Conservation (phyloP, 1,140 invertebrate genomes). For the Bombus terrestris region DNA sequence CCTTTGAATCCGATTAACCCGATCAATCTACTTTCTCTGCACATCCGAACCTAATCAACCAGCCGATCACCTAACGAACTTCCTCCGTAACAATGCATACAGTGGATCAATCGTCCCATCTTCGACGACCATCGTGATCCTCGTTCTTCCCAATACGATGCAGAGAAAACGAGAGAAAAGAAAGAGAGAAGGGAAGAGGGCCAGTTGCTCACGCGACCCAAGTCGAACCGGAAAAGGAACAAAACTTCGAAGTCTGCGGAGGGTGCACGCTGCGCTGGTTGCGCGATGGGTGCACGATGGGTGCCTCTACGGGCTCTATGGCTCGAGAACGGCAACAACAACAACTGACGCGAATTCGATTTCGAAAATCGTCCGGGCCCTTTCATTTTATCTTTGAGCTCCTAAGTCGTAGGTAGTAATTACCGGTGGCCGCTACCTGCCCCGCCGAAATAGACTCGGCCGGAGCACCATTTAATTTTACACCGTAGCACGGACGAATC, state of each 20-base stretch:
- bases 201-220: constrained; percentile 51
- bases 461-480: constrained; percentile 81
- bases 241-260: constrained; percentile 3
- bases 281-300: neutral
- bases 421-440: constrained; percentile 82
- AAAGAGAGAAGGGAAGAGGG: neutral
- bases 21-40: neutral
- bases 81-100: neutral
- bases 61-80: neutral
- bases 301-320: neutral
- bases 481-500: constrained; percentile 63
- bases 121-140: constrained; percentile 20
- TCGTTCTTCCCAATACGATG: neutral
- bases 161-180: neutral
- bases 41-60: neutral
- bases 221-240: constrained; percentile 42
- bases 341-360: constrained; percentile 66
- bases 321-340: constrained; percentile 10
- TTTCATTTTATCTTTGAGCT: constrained; percentile 74
- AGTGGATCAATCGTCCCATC: constrained; percentile 9
- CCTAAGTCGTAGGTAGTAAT: constrained; percentile 80
- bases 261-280: neutral
- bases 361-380: constrained; percentile 71
- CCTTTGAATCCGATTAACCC: neutral
- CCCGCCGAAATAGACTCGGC: constrained; percentile 78